Percentiles rank a stretch among this genome's conserved stretches.
phyloP scores from a whole-genome alignment of 2,888 invertebrate species.

The Xanthia icteritia region DNA sequence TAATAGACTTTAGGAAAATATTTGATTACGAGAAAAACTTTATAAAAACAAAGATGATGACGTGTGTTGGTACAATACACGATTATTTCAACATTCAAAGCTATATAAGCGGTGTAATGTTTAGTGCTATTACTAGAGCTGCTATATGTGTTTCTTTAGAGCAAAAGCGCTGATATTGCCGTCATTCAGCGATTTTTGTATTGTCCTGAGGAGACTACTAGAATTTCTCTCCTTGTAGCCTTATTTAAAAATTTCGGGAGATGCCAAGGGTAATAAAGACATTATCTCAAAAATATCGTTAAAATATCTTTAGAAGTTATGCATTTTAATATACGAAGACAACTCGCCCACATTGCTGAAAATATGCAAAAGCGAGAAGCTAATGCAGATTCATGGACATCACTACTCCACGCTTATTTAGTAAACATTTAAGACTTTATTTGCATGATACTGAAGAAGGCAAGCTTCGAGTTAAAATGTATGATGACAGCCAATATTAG shows the following conservation, averaged over 20 bases:
- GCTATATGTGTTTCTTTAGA: not conserved
- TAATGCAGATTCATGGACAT: constrained; percentile 10
- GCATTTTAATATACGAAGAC: too few relatives aligned
- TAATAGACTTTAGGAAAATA: constrained; percentile 28
- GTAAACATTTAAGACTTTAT: constrained; percentile 22
- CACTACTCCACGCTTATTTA: constrained; percentile 14
- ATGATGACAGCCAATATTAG: constrained; percentile 3
- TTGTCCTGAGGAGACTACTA: not conserved
- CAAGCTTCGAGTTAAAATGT: constrained; percentile 9
- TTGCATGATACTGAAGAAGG: constrained; percentile 22
- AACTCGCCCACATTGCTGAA: not conserved
- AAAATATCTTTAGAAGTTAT: not conserved
- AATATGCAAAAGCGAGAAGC: not conserved
- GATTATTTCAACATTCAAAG: constrained; percentile 6
- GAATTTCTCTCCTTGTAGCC: not conserved
- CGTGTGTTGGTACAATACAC: constrained; percentile 21
- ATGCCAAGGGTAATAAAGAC: not conserved
- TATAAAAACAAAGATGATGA: constrained; percentile 23
- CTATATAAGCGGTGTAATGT: not conserved
- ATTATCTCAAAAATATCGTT: too few relatives aligned
- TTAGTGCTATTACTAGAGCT: constrained; percentile 6
- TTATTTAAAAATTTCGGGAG: not conserved
- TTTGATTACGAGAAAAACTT: not conserved
- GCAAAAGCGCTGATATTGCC: not conserved
- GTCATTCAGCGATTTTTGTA: not conserved